phyloP scores from a whole-genome alignment of 2,888 invertebrate species.

The Lasioglossum oenotherae region DNA sequence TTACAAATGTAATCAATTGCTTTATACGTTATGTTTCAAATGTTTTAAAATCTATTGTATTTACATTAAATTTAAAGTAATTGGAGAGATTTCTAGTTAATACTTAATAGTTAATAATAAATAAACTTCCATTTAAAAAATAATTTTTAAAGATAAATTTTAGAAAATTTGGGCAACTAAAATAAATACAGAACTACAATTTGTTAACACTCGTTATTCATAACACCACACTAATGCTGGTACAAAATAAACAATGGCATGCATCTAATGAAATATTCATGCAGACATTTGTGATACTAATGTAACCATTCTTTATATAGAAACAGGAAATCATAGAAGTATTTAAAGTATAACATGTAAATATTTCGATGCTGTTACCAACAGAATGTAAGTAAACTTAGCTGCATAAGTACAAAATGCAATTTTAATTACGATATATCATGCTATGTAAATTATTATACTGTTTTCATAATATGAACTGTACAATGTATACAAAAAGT shows the following conservation, averaged over 20 bases:
- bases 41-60: not conserved
- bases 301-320: constrained; percentile 1
- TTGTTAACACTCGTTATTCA: not conserved
- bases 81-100: not conserved
- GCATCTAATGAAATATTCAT: constrained; percentile 14
- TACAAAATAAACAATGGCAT: not conserved
- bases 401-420: not conserved
- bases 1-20: not conserved
- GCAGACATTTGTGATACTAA: constrained; percentile 1
- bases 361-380: not conserved
- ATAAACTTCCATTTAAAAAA: not conserved
- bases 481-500: not conserved
- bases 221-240: not conserved
- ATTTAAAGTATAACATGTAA: constrained; percentile 4
- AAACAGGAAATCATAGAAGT: constrained; percentile 4
- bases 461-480: not conserved
- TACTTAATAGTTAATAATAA: not conserved
- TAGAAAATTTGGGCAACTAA: not conserved
- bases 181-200: not conserved
- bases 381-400: not conserved
- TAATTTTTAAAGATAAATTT: not conserved
- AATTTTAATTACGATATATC: not conserved
- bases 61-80: not conserved
- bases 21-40: not conserved
- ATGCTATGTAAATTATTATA: not conserved